These are phyloP conservation scores for Chaetogeoica ovagalla DNA, from an alignment of 2,888 invertebrate species.

Conservation along the genomic window DNA sequence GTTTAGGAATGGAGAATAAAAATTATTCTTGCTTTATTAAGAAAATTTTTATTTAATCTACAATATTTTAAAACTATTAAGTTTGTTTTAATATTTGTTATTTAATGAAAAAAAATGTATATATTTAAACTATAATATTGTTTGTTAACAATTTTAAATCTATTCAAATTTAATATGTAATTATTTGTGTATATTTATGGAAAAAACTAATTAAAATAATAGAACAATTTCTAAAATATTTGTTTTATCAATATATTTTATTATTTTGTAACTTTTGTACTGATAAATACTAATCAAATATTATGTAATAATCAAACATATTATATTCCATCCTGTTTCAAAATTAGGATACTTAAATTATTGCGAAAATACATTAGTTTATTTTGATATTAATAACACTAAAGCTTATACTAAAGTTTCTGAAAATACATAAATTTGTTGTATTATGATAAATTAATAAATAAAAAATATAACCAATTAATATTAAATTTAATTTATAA, in stretches of 20 bases:
- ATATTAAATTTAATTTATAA: background rate
- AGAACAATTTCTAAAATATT: background rate
- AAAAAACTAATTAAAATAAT: background rate
- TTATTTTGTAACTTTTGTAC: too few relatives aligned
- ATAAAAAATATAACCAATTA: background rate
- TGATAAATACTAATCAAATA: background rate
- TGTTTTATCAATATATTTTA: too few relatives aligned
- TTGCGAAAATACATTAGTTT: background rate
- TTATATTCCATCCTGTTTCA: background rate
- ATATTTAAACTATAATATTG: too few relatives aligned
- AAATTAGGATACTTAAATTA: background rate
- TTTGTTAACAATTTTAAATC: too few relatives aligned
- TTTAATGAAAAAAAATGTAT: too few relatives aligned
- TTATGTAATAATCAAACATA: background rate
- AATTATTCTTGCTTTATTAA: background rate
- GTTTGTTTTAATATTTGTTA: too few relatives aligned
- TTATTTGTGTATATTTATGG: too few relatives aligned
- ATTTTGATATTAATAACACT: background rate
- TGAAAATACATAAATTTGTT: too few relatives aligned
- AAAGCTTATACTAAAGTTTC: too few relatives aligned
- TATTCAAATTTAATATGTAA: too few relatives aligned
- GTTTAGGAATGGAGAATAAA: background rate
- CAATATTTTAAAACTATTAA: background rate
- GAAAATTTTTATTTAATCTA: background rate
- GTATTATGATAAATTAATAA: too few relatives aligned